Base-by-base conservation (phyloP, 1,140 invertebrate genomes). In the Penaeus chinensis region DNA sequence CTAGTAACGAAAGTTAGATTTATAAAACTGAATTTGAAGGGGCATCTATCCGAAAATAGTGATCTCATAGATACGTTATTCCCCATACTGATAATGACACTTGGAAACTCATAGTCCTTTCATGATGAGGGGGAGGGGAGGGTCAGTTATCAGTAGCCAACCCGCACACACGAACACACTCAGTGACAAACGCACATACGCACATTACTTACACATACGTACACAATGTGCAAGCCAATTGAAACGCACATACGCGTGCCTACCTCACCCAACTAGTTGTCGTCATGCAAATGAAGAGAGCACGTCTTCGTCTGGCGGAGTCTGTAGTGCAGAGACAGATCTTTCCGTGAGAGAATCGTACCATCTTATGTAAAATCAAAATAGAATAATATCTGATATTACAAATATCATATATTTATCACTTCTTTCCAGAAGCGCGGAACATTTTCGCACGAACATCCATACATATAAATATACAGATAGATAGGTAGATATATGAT, bases 91-190 rank as follows among this genome's bases (percentile, higher is more conserved):
- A 63, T 42, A 63, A 24, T 82, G 24, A 54, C 65, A 82, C n/a
- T 54, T 54, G 54, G 54, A 54, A 54, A 54, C 54, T 54, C 32
- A 65, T 62, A 62, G 54, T 82, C 80, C 80, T 62, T 62, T 82
- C 80, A 82, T 37, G 60, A 32, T 47, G 65, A 42, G 42, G 61
- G 42, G n/a, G 42, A 16, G 19, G n/a, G 20, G 61, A 85, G 60
- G 78, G 71, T 76, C 84, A 78, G 74, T 78, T 76, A 63, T 42
- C 60, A 71, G 84, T 42, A 85, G 84, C 61, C 74, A 63, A 77
- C 71, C 84, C 71, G 71, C 84, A 63, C 71, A 47, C 19, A 77
- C 54, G 13, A 85, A 60, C 79, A 24, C 8, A 82, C 79, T n/a
- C 54, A 62, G 3, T 18, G 47, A 62, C 79, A 82, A 16, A 19